Evolutionary conservation across 2,797 vertebrate species (phyloP).

Genomic region (Neosalanx taihuensis): DNA sequence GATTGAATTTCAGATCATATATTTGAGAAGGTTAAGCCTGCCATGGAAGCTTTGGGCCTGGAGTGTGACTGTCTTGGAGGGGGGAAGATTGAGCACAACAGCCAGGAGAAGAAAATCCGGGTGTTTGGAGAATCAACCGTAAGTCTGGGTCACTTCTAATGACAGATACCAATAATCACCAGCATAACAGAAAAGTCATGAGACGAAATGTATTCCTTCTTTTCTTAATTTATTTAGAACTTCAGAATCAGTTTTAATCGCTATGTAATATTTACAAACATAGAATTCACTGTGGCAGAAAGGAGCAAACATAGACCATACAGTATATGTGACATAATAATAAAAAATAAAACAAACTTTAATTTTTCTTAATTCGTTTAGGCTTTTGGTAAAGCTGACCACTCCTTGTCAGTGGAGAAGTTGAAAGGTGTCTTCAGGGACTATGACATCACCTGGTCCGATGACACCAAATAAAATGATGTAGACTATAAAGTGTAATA

Average conservation of each 20-base stretch:
- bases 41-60: conserved; percentile 81
- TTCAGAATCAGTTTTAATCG: too few relatives aligned
- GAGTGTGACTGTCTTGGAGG: conserved; percentile 86
- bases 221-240: background rate
- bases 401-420: conserved; percentile 80
- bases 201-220: background rate
- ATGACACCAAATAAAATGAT: conserved; percentile 75
- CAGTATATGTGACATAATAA: too few relatives aligned
- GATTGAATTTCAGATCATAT: conserved; percentile 79
- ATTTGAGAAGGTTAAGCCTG: conserved; percentile 83
- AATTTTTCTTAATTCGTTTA: conserved; percentile 51
- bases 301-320: too few relatives aligned
- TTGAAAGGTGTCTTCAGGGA: conserved; percentile 76
- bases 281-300: too few relatives aligned
- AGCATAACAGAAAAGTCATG: background rate
- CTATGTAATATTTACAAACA: too few relatives aligned
- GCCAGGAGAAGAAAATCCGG: conserved; percentile 79
- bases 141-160: conserved; percentile 48
- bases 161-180: background rate
- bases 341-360: too few relatives aligned
- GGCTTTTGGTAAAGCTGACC: conserved; percentile 90
- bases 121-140: conserved; percentile 89
- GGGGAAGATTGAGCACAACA: conserved; percentile 88
- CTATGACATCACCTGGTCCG: conserved; percentile 85
- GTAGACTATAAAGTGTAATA: background rate